Evolutionary conservation across 2,888 invertebrate genomes (phyloP).

Genomic region (Amblyjoppa fuscipennis): DNA sequence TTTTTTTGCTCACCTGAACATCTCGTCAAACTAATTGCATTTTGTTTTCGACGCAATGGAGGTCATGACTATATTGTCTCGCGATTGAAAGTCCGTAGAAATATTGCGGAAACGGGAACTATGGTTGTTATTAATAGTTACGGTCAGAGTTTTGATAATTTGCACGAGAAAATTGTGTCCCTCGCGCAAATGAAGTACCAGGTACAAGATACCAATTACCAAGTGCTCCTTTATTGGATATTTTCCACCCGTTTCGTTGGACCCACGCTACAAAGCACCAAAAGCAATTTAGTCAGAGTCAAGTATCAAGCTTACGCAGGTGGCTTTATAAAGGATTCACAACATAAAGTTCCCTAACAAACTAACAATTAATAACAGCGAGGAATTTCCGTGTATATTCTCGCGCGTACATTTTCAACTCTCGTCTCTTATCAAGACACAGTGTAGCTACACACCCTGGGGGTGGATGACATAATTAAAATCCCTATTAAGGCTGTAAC

Average conservation of each 20-base stretch:
- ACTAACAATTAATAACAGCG: conserved; percentile 46
- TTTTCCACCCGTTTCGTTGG: not conserved
- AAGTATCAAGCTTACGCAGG: conserved; percentile 13
- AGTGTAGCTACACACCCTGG: not conserved
- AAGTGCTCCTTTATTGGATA: not conserved
- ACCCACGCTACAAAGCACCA: not conserved
- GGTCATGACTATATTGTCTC: not conserved
- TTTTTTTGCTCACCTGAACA: not conserved
- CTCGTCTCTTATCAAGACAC: not conserved
- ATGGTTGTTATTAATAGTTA: not conserved
- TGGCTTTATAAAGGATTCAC: conserved; percentile 62
- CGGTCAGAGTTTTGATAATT: not conserved
- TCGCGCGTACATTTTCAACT: conserved; percentile 34
- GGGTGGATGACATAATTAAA: conserved; percentile 52
- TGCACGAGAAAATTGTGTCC: not conserved
- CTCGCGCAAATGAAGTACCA: not conserved
- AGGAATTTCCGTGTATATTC: conserved; percentile 1
- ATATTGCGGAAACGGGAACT: not conserved
- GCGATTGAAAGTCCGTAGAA: not conserved
- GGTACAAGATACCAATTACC: not conserved
- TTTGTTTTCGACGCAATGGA: not conserved
- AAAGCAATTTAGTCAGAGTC: conserved; percentile 37
- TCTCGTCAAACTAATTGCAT: conserved; percentile 15
- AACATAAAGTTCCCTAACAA: conserved; percentile 48
- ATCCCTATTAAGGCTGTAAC: conserved; percentile 4